Evolutionary conservation across 1,140 invertebrate species (phyloP).

Genomic region (Cyphomyrmex costatus): DNA sequence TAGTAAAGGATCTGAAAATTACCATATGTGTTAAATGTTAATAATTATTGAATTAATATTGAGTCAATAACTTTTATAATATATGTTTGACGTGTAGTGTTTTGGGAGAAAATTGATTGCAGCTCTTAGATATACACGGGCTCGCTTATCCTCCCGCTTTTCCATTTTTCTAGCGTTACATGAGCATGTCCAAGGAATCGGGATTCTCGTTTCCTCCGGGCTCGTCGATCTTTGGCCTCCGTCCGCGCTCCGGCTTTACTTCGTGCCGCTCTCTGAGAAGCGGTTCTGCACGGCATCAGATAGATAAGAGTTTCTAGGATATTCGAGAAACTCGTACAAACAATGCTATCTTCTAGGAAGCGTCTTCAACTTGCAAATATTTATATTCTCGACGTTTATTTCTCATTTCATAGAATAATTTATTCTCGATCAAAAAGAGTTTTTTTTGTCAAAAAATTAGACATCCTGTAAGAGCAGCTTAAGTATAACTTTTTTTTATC

Average conservation of each 20-base stretch:
- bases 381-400: neutral
- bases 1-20: too few species aligned
- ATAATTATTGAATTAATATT: neutral
- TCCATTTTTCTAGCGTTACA: constrained; percentile 6
- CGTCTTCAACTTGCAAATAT: neutral
- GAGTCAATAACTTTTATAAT: neutral
- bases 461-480: neutral
- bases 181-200: constrained; percentile 38
- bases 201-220: constrained; percentile 60
- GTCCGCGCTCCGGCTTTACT: constrained; percentile 49
- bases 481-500: neutral
- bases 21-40: too few species aligned
- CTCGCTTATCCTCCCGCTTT: neutral
- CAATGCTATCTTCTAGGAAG: neutral
- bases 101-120: neutral
- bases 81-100: neutral
- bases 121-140: neutral
- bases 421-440: neutral
- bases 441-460: neutral
- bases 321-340: constrained; percentile 40
- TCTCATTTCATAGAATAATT: neutral
- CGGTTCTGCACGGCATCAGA: constrained; percentile 57
- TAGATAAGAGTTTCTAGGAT: constrained; percentile 61
- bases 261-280: constrained; percentile 45
- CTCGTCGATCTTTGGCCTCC: constrained; percentile 69